Conservation (phyloP, 2,797 vertebrate species). For the Paramormyrops hopkinsi region DNA sequence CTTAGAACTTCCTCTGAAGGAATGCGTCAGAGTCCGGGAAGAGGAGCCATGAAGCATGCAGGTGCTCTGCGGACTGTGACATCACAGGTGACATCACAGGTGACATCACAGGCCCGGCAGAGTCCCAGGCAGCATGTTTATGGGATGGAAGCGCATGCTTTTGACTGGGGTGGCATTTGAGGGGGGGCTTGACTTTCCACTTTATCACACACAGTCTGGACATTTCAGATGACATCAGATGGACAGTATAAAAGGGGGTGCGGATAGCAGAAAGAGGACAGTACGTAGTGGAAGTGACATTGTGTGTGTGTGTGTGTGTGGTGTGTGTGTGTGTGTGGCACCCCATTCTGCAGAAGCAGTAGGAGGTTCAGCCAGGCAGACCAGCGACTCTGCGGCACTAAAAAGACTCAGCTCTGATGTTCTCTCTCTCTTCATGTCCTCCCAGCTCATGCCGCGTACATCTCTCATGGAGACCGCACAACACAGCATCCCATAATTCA, state of each 20-base stretch:
- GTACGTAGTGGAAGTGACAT: background rate
- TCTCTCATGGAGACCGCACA: slow-evolving; percentile 36
- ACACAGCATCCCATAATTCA: slow-evolving; percentile 49
- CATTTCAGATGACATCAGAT: background rate
- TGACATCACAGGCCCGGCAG: background rate
- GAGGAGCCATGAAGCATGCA: background rate
- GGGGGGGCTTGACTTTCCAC: background rate
- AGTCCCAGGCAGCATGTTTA: background rate
- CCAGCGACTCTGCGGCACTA: background rate
- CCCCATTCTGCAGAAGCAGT: background rate
- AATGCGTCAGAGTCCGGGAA: background rate
- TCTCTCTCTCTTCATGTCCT: background rate
- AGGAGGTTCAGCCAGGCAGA: background rate
- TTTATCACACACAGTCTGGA: background rate
- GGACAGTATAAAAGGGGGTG: background rate
- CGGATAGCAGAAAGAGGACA: background rate
- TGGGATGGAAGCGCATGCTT: background rate
- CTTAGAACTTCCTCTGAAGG: background rate
- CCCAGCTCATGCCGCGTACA: slow-evolving; percentile 35
- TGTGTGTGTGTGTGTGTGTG: too few relatives aligned
- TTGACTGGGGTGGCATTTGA: background rate
- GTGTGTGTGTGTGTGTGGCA: too few relatives aligned
- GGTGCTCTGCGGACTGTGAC: background rate
- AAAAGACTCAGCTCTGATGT: slow-evolving; percentile 1
- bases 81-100: background rate